A percentile compares a stretch with the other conserved stretches of the same genome.
phyloP scores from a whole-genome alignment of 2,888 invertebrate species.

The Lycia hirtaria region DNA sequence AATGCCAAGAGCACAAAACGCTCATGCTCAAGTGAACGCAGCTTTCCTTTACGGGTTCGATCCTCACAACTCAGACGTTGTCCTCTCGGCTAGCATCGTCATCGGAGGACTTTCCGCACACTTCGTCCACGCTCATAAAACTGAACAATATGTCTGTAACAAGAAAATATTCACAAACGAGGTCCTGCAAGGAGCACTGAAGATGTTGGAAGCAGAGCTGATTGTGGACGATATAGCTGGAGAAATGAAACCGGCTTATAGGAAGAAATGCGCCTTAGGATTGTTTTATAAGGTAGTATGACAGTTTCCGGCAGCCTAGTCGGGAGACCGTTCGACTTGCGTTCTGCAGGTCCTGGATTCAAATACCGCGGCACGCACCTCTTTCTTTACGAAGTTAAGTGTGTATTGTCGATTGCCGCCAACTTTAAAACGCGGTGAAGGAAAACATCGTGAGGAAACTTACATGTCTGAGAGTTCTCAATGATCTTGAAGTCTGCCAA shows the following conservation, averaged over 20 bases:
- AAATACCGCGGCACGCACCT: no score
- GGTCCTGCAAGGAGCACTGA: conserved; percentile 80
- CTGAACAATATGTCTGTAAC: conserved; percentile 77
- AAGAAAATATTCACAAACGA: conserved; percentile 75
- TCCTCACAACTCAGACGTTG: conserved; percentile 43
- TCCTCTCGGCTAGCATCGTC: conserved; percentile 84
- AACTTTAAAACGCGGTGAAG: no score
- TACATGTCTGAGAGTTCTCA: no score
- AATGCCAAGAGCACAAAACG: conserved; percentile 89
- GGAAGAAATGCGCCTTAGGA: conserved; percentile 85
- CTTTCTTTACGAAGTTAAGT: no score
- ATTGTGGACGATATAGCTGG: conserved; percentile 73
- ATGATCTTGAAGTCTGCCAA: no score
- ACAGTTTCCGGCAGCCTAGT: no score
- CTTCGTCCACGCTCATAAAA: conserved; percentile 85
- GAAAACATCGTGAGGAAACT: no score
- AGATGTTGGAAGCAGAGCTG: conserved; percentile 82
- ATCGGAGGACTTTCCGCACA: conserved; percentile 84
- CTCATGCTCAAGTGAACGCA: conserved; percentile 91
- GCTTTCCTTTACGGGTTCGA: conserved; percentile 88
- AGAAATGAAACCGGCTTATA: conserved; percentile 85
- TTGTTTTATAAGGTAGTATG: conserved; percentile 89
- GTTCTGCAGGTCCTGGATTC: no score
- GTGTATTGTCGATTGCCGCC: no score
- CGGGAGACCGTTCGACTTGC: no score